phyloP scores from a whole-genome alignment of 2,113 vertebrate genomes.

The Phyllopteryx taeniolatus region DNA sequence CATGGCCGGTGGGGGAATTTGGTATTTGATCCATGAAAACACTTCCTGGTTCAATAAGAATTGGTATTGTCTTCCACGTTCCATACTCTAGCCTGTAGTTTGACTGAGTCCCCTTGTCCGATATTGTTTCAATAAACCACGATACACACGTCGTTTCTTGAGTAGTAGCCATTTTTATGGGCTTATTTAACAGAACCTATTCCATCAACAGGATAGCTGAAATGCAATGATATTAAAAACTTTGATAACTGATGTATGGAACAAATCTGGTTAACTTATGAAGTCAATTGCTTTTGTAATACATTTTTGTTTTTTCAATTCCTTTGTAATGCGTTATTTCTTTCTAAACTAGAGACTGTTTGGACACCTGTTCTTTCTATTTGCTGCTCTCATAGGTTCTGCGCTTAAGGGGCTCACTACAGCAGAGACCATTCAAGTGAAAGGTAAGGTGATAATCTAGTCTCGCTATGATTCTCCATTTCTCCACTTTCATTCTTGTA shows the following conservation, averaged over 20 bases:
- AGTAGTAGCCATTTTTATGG: too few species aligned
- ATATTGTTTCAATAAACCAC: too few species aligned
- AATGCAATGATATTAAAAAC: not conserved
- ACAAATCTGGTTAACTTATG: not conserved
- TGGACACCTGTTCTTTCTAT: not conserved
- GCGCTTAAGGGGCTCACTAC: slow-evolving; percentile 46
- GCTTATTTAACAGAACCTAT: too few species aligned
- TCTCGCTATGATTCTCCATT: not conserved
- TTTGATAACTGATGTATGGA: not conserved
- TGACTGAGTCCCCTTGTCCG: too few species aligned
- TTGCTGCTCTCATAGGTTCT: slow-evolving; percentile 18
- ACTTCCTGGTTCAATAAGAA: too few species aligned
- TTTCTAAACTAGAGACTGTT: not conserved
- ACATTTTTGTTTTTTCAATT: not conserved
- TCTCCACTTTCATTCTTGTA: not conserved
- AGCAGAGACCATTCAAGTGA: slow-evolving; percentile 74
- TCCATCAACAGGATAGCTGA: not conserved
- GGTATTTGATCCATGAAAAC: too few species aligned
- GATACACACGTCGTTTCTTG: too few species aligned
- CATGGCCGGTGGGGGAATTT: too few species aligned
- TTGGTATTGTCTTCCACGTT: too few species aligned
- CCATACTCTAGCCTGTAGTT: too few species aligned
- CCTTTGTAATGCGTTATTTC: not conserved
- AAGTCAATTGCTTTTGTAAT: not conserved
- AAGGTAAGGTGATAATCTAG: slow-evolving; percentile 61